A percentile compares a stretch with the other conserved stretches of the same genome.
phyloP scores from a whole-genome alignment of 1,140 invertebrate genomes.

The Hylaeus anthracinus region DNA sequence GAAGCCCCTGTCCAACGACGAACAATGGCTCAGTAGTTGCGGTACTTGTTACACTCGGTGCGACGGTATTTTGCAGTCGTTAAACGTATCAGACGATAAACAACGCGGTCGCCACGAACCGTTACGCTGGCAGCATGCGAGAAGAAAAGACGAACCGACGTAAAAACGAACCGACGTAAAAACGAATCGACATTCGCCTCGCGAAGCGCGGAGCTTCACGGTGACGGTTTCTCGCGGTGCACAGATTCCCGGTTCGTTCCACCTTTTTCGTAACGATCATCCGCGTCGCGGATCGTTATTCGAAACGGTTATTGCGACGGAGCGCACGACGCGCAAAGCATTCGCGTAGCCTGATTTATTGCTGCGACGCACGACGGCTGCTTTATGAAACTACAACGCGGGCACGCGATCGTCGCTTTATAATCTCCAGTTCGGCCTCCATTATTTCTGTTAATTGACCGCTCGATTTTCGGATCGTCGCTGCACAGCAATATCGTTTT shows the following conservation, averaged over 20 bases:
- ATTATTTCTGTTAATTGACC: background rate
- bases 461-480: background rate
- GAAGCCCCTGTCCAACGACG: background rate
- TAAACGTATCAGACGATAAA: background rate
- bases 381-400: constrained; percentile 59
- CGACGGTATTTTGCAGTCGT: background rate
- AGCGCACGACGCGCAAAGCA: constrained; percentile 53
- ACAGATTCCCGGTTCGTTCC: background rate
- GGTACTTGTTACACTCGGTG: background rate
- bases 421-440: background rate
- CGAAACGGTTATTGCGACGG: constrained; percentile 21
- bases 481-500: no score
- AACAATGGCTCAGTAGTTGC: background rate
- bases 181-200: no score
- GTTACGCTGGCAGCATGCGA: background rate
- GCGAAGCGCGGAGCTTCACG: no score
- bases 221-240: no score
- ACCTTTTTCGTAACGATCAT: constrained; percentile 15
- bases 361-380: constrained; percentile 46
- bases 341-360: constrained; percentile 53
- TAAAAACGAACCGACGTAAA: no score
- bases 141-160: no score
- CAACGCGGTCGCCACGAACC: background rate
- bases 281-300: constrained; percentile 15
- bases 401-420: constrained; percentile 19